Evolutionary conservation across 2,888 invertebrate genomes (phyloP).

Genomic region (Zygothrica quintamaculata): DNA sequence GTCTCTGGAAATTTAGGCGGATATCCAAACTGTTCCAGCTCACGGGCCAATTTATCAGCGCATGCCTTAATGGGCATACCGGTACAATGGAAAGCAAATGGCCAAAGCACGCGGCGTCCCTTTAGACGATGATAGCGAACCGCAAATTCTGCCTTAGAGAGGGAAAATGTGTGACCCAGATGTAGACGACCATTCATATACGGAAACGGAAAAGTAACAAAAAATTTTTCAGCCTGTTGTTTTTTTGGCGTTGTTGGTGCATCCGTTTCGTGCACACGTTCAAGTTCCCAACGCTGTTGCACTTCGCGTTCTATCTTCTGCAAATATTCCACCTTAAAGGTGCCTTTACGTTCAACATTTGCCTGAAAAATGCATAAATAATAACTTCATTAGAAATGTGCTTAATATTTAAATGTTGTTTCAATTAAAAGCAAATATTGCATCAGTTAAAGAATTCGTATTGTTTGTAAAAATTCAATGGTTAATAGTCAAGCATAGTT

Average conservation of each 20-base stretch:
- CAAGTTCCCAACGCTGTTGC: slow-evolving; percentile 93
- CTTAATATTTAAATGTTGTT: background rate
- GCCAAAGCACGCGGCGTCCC: slow-evolving; percentile 96
- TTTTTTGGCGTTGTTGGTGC: slow-evolving; percentile 88
- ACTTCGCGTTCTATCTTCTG: slow-evolving; percentile 94
- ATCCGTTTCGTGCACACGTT: slow-evolving; percentile 92
- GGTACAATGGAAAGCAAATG: slow-evolving; percentile 99
- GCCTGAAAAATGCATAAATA: slow-evolving; percentile 61
- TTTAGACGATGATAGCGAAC: slow-evolving; percentile 95
- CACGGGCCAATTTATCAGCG: slow-evolving; percentile 97
- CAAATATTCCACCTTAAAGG: slow-evolving; percentile 97
- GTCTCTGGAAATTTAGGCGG: slow-evolving; percentile 94
- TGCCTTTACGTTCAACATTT: slow-evolving; percentile 92
- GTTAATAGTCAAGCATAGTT: background rate
- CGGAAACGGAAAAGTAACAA: slow-evolving; percentile 98
- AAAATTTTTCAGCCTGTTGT: slow-evolving; percentile 90
- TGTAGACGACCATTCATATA: slow-evolving; percentile 99
- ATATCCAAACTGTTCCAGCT: slow-evolving; percentile 95
- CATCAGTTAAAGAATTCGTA: slow-evolving; percentile 54
- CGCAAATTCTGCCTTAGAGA: slow-evolving; percentile 99
- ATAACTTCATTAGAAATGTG: background rate
- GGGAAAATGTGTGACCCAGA: slow-evolving; percentile 97
- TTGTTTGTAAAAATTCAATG: background rate
- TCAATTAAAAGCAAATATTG: slow-evolving; percentile 36
- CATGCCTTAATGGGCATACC: slow-evolving; percentile 99